These are phyloP conservation scores for Darevskia nairensis DNA, from an alignment of 2,797 vertebrate species.

Conservation along the genomic window DNA sequence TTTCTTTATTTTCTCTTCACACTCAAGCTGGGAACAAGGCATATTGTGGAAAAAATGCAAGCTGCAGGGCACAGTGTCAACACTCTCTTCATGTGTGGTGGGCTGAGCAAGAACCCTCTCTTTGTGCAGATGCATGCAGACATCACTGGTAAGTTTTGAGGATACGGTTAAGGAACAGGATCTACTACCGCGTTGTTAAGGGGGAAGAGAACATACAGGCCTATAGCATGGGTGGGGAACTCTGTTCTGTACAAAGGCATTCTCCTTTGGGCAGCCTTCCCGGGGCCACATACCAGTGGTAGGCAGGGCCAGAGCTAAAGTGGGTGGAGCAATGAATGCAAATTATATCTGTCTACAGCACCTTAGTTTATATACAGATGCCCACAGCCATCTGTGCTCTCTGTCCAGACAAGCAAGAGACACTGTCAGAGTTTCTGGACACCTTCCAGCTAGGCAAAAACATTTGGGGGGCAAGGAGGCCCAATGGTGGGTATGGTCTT, in stretches of 20 bases:
- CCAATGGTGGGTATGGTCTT: no score
- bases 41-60: conserved; percentile 91
- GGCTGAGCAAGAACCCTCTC: conserved; percentile 93
- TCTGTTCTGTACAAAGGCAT: no score
- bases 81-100: conserved; percentile 92
- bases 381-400: no score
- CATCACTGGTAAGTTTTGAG: conserved; percentile 84
- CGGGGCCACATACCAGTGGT: no score
- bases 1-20: not conserved
- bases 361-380: no score
- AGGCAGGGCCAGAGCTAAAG: not conserved
- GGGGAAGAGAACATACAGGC: not conserved
- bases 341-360: no score
- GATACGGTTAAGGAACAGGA: not conserved
- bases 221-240: not conserved
- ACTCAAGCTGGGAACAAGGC: conserved; percentile 90
- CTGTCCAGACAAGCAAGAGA: no score
- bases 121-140: conserved; percentile 94
- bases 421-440: no score
- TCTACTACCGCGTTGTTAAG: not conserved
- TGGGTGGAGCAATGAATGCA: not conserved
- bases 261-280: no score
- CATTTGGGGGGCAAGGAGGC: no score
- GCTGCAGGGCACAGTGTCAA: conserved; percentile 87
- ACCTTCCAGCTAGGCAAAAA: no score